phyloP scores from a whole-genome alignment of 2,113 vertebrate genomes.

The Corapipo altera region DNA sequence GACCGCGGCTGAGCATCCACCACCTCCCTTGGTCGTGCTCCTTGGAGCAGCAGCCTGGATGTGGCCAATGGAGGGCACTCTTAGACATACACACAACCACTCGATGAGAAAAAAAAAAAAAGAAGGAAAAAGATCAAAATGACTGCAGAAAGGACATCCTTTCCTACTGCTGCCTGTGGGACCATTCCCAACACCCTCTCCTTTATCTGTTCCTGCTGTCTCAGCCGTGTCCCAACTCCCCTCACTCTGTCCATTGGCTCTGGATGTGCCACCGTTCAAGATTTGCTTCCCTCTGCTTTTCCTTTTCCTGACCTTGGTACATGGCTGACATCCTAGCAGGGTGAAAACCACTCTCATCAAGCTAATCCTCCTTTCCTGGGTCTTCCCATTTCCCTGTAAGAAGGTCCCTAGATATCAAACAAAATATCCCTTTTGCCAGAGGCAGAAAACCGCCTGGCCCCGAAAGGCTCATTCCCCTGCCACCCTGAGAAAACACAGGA shows the following conservation, averaged over 20 bases:
- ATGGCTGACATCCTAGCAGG: neutral
- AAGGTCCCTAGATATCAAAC: neutral
- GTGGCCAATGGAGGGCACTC: slow-evolving; percentile 66
- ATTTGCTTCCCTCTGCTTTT: neutral
- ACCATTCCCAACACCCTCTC: neutral
- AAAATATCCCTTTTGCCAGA: neutral
- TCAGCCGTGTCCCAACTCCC: neutral
- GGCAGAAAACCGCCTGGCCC: neutral
- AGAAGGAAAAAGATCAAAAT: rapidly evolving
- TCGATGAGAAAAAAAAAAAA: rapidly evolving
- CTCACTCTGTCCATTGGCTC: neutral
- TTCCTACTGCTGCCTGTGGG: neutral
- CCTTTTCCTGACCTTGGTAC: slow-evolving; percentile 25
- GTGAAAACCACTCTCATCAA: neutral
- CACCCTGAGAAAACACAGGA: neutral
- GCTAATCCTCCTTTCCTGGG: neutral
- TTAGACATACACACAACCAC: neutral
- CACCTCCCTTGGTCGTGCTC: neutral
- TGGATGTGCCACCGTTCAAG: neutral
- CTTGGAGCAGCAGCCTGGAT: neutral
- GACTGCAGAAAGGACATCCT: neutral
- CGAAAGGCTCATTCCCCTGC: neutral
- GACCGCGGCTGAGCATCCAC: neutral
- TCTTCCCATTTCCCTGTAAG: neutral
- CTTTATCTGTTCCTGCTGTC: neutral